phyloP scores from a whole-genome alignment of 2,888 invertebrate species.

The Melipona bicolor region DNA sequence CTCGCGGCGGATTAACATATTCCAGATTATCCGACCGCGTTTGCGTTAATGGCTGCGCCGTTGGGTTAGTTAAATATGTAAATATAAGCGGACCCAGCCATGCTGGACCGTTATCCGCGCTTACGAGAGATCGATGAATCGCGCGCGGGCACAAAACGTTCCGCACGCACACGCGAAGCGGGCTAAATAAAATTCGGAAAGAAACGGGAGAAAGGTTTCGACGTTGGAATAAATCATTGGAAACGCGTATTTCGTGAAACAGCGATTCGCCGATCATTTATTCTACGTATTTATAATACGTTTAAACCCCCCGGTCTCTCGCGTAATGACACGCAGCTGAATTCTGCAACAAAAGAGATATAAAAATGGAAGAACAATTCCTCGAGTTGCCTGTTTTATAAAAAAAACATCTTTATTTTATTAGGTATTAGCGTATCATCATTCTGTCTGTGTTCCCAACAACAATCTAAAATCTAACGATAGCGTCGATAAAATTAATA shows the following conservation, averaged over 20 bases:
- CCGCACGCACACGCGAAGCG: neutral
- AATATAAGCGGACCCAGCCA: constrained; percentile 72
- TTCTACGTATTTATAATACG: neutral
- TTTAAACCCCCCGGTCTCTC: neutral
- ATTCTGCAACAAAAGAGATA: neutral
- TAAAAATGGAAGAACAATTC: neutral
- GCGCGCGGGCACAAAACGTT: constrained; percentile 6
- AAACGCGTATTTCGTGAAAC: neutral
- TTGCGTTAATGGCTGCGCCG: constrained; percentile 75
- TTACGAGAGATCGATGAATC: constrained; percentile 57
- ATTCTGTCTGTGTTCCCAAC: neutral
- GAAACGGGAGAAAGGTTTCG: neutral
- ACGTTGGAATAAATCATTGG: neutral
- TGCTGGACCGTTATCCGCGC: constrained; percentile 58
- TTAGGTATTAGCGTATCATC: too few species aligned
- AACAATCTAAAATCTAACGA: neutral
- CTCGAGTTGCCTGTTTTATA: too few species aligned
- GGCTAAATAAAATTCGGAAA: neutral
- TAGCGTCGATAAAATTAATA: neutral
- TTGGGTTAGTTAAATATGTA: constrained; percentile 81
- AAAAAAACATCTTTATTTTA: too few species aligned
- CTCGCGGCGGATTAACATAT: constrained; percentile 76
- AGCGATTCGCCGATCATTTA: neutral
- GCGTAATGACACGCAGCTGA: too few species aligned
- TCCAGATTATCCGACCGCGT: constrained; percentile 75